Evolutionary conservation across 2,797 vertebrate genomes (phyloP).

Genomic region (Sebastes trivittatus): DNA sequence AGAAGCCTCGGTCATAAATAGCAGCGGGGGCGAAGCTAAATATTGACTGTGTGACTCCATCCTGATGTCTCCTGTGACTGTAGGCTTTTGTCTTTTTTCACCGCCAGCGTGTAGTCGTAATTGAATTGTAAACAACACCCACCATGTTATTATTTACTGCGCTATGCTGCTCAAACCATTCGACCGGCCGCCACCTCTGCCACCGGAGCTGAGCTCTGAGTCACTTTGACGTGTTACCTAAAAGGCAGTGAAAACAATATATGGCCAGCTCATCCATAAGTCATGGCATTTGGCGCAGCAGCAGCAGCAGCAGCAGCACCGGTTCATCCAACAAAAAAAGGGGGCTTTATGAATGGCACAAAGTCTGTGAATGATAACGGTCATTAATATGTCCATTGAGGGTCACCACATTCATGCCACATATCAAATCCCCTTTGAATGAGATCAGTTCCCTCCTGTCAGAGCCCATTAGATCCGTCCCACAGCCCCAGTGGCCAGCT

Average conservation of each 20-base stretch:
- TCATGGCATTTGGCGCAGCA: slow-evolving; percentile 89
- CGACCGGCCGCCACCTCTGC: slow-evolving; percentile 42
- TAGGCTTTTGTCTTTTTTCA: slow-evolving; percentile 63
- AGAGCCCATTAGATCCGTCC: slow-evolving; percentile 97
- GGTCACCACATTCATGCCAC: slow-evolving; percentile 94
- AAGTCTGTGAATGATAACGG: slow-evolving; percentile 93
- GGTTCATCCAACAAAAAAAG: slow-evolving; percentile 61
- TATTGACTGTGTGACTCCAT: slow-evolving; percentile 69
- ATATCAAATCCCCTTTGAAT: slow-evolving; percentile 98
- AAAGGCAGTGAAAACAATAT: slow-evolving; percentile 87
- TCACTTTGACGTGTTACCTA: slow-evolving; percentile 90
- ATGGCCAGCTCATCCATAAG: slow-evolving; percentile 93
- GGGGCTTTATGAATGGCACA: slow-evolving; percentile 86
- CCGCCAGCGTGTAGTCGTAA: slow-evolving; percentile 62
- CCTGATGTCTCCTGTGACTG: slow-evolving; percentile 58
- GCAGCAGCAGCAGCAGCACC: slow-evolving; percentile 64
- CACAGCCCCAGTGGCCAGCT: slow-evolving; percentile 94
- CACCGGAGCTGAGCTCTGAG: slow-evolving; percentile 63
- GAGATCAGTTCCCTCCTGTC: slow-evolving; percentile 99
- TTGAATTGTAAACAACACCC: slow-evolving; percentile 80
- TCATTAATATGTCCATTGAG: slow-evolving; percentile 96
- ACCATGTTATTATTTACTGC: slow-evolving; percentile 83
- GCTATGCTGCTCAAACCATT: slow-evolving; percentile 61
- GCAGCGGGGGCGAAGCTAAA: slow-evolving; percentile 50
- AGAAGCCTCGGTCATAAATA: slow-evolving; percentile 58